A percentile compares a stretch with the other conserved stretches of the same genome.
Evolutionary conservation across 2,113 vertebrate genomes (phyloP).

Genomic region (Istiophorus platypterus): DNA sequence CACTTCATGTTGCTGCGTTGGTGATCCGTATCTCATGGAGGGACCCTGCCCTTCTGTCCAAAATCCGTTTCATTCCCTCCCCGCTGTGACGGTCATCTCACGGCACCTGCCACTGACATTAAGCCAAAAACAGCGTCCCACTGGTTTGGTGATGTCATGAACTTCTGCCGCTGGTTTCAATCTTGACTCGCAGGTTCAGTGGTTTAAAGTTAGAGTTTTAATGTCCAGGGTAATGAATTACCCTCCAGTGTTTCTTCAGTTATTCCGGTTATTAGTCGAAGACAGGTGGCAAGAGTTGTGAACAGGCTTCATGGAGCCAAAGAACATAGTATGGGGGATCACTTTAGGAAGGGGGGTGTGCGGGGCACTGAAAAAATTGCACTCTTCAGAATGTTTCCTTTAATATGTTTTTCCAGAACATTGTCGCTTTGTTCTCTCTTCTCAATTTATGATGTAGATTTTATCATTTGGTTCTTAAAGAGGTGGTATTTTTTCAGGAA

Average conservation of each 20-base stretch:
- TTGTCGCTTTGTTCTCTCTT: constrained; percentile 54
- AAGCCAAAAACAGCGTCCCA: constrained; percentile 69
- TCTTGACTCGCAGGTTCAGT: constrained; percentile 48
- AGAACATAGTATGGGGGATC: constrained; percentile 70
- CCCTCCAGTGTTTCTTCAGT: constrained; percentile 52
- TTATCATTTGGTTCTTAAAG: constrained; percentile 78
- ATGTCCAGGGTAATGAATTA: constrained; percentile 19
- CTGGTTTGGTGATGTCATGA: constrained; percentile 73
- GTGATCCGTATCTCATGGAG: constrained; percentile 32
- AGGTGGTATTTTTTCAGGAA: constrained; percentile 85
- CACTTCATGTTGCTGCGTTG: constrained; percentile 38
- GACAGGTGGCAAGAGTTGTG: constrained; percentile 41
- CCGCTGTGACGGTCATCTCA: constrained; percentile 34
- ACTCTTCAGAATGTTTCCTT: constrained; percentile 83
- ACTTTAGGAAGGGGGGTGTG: constrained; percentile 63
- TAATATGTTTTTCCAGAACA: constrained; percentile 31
- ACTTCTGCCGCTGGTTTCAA: constrained; percentile 60
- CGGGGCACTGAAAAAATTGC: constrained; percentile 82
- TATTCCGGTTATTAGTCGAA: constrained; percentile 45
- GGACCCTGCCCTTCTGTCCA: constrained; percentile 42
- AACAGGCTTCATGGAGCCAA: constrained; percentile 78
- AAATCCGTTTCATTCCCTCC: constrained; percentile 53
- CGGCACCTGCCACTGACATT: constrained; percentile 40
- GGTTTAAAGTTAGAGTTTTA: constrained; percentile 55
- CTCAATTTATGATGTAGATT: constrained; percentile 69